phyloP scores from a whole-genome alignment of 2,113 vertebrate species.

The Lagopus muta region DNA sequence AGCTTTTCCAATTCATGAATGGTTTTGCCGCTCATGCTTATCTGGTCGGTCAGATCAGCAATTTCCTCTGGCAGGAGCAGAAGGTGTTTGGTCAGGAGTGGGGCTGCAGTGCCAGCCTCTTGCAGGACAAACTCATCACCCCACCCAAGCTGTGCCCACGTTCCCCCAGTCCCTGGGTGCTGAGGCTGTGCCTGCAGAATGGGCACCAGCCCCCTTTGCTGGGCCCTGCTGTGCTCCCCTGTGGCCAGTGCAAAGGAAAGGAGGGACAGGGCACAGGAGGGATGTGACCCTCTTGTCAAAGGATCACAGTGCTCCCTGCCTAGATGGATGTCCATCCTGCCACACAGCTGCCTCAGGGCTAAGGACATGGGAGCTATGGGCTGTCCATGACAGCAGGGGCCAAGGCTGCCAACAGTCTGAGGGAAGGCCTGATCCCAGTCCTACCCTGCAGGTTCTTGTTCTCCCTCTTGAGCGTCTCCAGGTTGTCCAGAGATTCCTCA shows the following conservation, averaged over 20 bases:
- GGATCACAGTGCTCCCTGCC: neutral
- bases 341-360: neutral
- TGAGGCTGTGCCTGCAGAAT: neutral
- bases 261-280: neutral
- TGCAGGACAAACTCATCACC: accelerated
- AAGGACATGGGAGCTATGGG: neutral
- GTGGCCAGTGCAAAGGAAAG: neutral
- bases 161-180: neutral
- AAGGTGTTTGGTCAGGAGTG: neutral
- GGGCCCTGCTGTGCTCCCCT: neutral
- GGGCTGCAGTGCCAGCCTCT: accelerated
- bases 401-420: neutral
- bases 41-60: slow-evolving; percentile 90
- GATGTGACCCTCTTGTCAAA: neutral
- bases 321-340: neutral
- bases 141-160: neutral
- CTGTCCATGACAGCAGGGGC: neutral
- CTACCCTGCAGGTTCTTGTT: slow-evolving; percentile 96
- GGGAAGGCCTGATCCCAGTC: neutral
- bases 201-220: neutral
- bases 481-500: slow-evolving; percentile 89
- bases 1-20: slow-evolving; percentile 94
- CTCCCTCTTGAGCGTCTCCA: slow-evolving; percentile 91
- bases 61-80: slow-evolving; percentile 86
- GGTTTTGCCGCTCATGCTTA: slow-evolving; percentile 87